Evolutionary conservation across 2,113 vertebrate species (phyloP).

Genomic region (Hydropotes inermis): DNA sequence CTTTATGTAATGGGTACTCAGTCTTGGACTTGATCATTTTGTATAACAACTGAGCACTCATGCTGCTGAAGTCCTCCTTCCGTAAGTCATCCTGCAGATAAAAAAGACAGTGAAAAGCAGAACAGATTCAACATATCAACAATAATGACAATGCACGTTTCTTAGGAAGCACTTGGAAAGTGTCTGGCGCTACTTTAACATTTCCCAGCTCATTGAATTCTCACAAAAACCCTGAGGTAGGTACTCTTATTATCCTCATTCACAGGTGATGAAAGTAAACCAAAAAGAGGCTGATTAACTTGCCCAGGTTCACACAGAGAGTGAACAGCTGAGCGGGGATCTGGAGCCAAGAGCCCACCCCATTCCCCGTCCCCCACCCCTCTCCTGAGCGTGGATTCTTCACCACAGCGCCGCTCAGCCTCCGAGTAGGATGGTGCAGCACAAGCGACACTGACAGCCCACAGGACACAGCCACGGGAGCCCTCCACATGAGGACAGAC

Average conservation of each 20-base stretch:
- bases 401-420: not conserved
- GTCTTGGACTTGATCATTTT: conserved; percentile 99
- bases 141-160: not conserved
- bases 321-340: not conserved
- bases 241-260: not conserved
- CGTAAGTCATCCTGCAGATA: conserved; percentile 90
- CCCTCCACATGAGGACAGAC: not conserved
- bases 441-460: not conserved
- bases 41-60: conserved; percentile 96
- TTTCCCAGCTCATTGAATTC: not conserved
- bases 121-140: not conserved
- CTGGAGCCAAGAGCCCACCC: not conserved
- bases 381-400: rapidly evolving
- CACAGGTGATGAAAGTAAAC: not conserved
- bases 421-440: not conserved
- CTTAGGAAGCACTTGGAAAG: not conserved
- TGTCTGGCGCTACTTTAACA: not conserved
- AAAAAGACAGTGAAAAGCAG: not conserved
- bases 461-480: not conserved
- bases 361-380: not conserved
- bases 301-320: not conserved
- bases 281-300: not conserved
- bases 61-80: conserved; percentile 98
- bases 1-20: conserved; percentile 96
- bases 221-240: not conserved